Percentiles rank a stretch among this genome's conserved stretches.
These are phyloP conservation scores for Thecophora atra DNA, from an alignment of 2,888 invertebrate species.

Conservation along the genomic window DNA sequence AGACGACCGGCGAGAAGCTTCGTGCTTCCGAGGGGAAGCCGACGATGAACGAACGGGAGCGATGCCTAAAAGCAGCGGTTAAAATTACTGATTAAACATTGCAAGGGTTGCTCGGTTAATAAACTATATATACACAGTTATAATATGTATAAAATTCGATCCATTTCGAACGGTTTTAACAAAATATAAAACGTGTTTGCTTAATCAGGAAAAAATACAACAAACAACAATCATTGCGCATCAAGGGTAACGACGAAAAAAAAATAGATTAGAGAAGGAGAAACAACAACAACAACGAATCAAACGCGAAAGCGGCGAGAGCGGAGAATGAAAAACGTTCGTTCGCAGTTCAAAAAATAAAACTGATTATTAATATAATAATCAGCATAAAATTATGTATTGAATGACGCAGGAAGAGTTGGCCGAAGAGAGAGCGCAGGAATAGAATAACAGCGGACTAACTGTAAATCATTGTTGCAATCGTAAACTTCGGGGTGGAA, in stretches of 20 bases:
- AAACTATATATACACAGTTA: background rate
- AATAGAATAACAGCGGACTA: constrained; percentile 27
- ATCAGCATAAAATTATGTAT: constrained; percentile 19
- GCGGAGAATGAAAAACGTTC: background rate
- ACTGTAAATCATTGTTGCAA: constrained; percentile 38
- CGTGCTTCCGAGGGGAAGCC: too few relatives aligned
- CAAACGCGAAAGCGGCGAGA: background rate
- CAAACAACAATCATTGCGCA: background rate
- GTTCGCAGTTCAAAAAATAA: constrained; percentile 24
- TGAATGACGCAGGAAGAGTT: constrained; percentile 24
- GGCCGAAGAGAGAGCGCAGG: constrained; percentile 43
- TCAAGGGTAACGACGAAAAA: background rate
- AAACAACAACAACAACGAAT: constrained; percentile 8
- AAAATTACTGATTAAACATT: constrained; percentile 20
- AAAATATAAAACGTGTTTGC: constrained; percentile 1
- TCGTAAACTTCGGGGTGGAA: constrained; percentile 14
- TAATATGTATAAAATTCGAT: background rate
- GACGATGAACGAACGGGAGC: too few relatives aligned
- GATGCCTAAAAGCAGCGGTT: background rate
- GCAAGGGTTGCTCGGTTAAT: constrained; percentile 2
- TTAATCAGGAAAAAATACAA: background rate
- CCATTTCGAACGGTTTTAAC: background rate
- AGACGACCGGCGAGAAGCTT: too few relatives aligned
- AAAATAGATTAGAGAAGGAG: background rate
- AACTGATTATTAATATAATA: constrained; percentile 34